A percentile compares a stretch with the other conserved stretches of the same genome.
phyloP scores from a whole-genome alignment of 2,797 vertebrate genomes.

The Tragelaphus eurycerus region DNA sequence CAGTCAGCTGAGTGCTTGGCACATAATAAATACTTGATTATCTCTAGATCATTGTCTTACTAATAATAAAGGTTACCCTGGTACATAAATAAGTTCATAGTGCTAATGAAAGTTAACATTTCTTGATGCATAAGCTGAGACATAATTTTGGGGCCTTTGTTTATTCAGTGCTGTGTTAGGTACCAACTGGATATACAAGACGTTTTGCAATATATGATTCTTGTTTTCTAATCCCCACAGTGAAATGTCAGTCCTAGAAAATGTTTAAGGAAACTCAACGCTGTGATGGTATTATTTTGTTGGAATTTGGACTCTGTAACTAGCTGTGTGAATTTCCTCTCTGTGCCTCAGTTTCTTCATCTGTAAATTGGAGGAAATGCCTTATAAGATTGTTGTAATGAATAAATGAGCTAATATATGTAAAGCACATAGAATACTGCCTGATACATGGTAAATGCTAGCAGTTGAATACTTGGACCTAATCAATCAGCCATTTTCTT shows the following conservation, averaged over 20 bases:
- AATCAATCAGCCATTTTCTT: background rate
- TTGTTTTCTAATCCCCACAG: background rate
- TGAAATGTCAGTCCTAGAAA: constrained; percentile 10
- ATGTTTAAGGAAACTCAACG: background rate
- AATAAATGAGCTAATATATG: background rate
- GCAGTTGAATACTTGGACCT: background rate
- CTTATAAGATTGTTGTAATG: background rate
- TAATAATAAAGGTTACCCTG: constrained; percentile 28
- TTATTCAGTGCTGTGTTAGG: background rate
- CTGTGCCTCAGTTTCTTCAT: background rate
- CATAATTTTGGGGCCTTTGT: background rate
- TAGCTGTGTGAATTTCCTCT: background rate
- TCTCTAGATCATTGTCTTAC: constrained; percentile 29
- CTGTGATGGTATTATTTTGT: background rate
- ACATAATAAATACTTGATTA: background rate
- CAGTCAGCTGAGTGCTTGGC: background rate
- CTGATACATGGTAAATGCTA: background rate
- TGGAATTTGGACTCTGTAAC: background rate
- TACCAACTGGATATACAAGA: background rate
- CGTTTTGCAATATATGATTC: background rate
- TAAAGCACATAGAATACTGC: background rate
- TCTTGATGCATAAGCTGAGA: background rate
- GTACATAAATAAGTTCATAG: background rate
- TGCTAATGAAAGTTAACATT: constrained; percentile 31
- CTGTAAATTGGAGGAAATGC: background rate